phyloP scores from a whole-genome alignment of 92 coral and sea anemone species.

The Micromussa lordhowensis region DNA sequence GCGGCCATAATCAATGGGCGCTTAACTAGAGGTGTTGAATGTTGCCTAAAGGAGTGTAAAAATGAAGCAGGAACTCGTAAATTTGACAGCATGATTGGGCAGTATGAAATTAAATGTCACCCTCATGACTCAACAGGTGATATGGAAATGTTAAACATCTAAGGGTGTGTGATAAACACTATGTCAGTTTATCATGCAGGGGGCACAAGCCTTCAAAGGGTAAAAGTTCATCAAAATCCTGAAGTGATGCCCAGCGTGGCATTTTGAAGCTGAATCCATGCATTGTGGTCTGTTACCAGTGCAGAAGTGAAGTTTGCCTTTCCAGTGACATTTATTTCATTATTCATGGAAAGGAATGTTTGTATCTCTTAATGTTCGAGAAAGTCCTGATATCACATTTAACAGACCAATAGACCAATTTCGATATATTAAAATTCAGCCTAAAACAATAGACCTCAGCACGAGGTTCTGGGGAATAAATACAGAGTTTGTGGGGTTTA shows the following conservation, averaged over 20 bases:
- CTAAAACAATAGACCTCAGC: no score
- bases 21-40: slow-evolving; percentile 34
- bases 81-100: slow-evolving; percentile 48
- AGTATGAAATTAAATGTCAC: slow-evolving; percentile 37
- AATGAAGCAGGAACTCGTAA: slow-evolving; percentile 43
- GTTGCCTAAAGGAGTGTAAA: slow-evolving; percentile 35
- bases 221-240: not conserved
- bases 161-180: slow-evolving; percentile 27
- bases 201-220: slow-evolving; percentile 29
- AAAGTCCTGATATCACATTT: no score
- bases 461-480: no score
- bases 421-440: no score
- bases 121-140: not conserved
- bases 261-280: slow-evolving; percentile 36
- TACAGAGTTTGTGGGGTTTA: no score
- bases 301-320: slow-evolving; percentile 15
- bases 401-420: no score
- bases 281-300: slow-evolving; percentile 33
- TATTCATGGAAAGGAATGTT: not conserved
- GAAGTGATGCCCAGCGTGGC: slow-evolving; percentile 25
- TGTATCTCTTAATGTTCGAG: no score
- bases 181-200: slow-evolving; percentile 9
- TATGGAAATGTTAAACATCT: not conserved
- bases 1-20: slow-evolving; percentile 28
- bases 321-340: slow-evolving; percentile 12